Base-by-base conservation (phyloP, 2,113 vertebrate genomes). In the Tyrannus savana region DNA sequence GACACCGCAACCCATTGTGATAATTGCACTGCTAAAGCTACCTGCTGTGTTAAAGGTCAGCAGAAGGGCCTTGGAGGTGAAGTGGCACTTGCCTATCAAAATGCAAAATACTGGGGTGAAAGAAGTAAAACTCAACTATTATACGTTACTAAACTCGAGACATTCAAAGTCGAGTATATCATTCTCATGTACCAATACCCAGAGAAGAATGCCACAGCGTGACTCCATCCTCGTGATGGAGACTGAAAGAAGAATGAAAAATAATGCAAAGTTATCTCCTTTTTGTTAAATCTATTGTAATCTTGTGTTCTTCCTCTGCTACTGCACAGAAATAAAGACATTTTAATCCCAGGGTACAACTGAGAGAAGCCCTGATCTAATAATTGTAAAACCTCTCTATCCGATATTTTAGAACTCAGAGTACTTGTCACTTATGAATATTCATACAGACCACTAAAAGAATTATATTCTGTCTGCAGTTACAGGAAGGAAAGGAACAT, bases 231-330 rank as follows among this genome's bases (percentile, higher is more conserved):
- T 97, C 39, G 2, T 95, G 91, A 97, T n/a, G 75, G 97, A 97
- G 94, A 89, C 81, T 96, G 89, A 82, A 96, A 96, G 95, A 97
- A 98, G 96, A 98, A 98, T 97, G 86, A 97, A 97, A 98, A 98
- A 98, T 97, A 98, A 98, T 98, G 98, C 97, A 98, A 98, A 98
- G 97, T 98, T 97, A 97, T 95, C 75, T 94, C 75, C 96, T 97
- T 94, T 97, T 95, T 96, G 91, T 97, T 97, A 97, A 97, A 97
- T 82, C 92, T 96, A 94, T 97, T 97, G 86, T 97, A 96, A 97
- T 98, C 95, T 96, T 95, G 80, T 82, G 91, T 84, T 97, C 92
- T 96, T 97, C 90, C 41, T 97, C 96, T 96, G 77, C 96, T 96
- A 66, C 67, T 87, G 81, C 82, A 79, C 93, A 93, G 93, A 95